A percentile compares a stretch with the other conserved stretches of the same genome.
Conservation (phyloP, 2,888 invertebrate species). For the Tricholauxania praeusta region DNA sequence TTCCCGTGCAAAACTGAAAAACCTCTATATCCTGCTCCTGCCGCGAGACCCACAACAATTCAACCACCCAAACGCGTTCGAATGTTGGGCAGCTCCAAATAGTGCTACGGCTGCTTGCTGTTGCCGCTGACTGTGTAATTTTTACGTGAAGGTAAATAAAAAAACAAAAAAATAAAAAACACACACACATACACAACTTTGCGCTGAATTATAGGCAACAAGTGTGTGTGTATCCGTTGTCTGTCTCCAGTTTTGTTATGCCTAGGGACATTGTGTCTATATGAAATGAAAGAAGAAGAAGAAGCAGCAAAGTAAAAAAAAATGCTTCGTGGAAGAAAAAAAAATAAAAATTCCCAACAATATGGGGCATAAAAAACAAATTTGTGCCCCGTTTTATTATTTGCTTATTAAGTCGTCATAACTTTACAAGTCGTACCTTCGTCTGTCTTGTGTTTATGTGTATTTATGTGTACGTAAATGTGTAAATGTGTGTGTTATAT, state of each 20-base stretch:
- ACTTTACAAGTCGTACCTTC: not conserved
- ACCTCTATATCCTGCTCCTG: not conserved
- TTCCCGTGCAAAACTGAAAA: slow-evolving; percentile 1
- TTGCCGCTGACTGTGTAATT: not conserved
- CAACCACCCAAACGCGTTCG: not conserved
- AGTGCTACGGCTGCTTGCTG: not conserved
- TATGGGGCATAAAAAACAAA: slow-evolving; percentile 17
- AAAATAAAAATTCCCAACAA: slow-evolving; percentile 9
- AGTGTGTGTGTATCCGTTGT: slow-evolving; percentile 12
- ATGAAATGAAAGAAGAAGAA: not conserved
- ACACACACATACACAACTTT: not conserved
- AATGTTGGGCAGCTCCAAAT: too few species aligned
- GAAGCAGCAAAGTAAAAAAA: not conserved
- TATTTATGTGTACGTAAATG: not conserved
- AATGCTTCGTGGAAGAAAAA: too few species aligned
- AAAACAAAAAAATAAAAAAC: too few species aligned
- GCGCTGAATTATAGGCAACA: slow-evolving; percentile 16
- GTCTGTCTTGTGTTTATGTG: not conserved
- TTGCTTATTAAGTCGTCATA: slow-evolving; percentile 29
- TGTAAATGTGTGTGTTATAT: not conserved
- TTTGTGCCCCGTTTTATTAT: slow-evolving; percentile 20
- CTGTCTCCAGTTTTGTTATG: slow-evolving; percentile 1
- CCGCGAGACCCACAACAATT: too few species aligned
- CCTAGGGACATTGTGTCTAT: slow-evolving; percentile 14
- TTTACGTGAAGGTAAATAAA: not conserved